Conservation (phyloP, 2,797 vertebrate genomes). For the Pangasius djambal region DNA sequence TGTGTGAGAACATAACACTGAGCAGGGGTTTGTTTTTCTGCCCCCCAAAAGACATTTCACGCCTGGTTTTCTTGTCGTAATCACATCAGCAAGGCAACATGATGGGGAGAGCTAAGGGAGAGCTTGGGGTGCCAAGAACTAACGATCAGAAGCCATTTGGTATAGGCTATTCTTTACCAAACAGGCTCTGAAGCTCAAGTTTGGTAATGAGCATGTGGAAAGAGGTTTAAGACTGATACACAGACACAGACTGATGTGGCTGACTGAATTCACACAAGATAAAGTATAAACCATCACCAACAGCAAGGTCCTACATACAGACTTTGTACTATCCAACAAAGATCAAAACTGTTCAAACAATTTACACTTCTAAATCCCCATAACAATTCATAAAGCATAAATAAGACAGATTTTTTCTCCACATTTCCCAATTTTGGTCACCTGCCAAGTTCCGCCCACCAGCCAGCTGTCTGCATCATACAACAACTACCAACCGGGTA, state of each 20-base stretch:
- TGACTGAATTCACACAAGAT: neutral
- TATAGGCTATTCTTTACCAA: neutral
- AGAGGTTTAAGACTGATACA: neutral
- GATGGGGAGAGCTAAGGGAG: neutral
- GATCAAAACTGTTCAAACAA: neutral
- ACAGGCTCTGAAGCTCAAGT: neutral
- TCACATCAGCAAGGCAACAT: conserved; percentile 39
- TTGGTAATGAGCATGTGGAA: neutral
- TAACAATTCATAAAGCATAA: neutral
- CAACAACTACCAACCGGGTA: neutral
- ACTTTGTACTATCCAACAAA: neutral
- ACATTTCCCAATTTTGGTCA: neutral
- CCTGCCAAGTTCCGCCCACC: neutral
- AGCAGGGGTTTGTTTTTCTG: conserved; percentile 12
- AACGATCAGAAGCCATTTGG: neutral
- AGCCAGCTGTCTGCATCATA: neutral
- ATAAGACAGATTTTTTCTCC: neutral
- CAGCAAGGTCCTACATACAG: neutral
- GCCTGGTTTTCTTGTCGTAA: conserved; percentile 43
- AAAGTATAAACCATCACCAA: neutral
- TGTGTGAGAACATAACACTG: conserved; percentile 22
- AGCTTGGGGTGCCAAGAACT: neutral
- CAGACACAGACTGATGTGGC: neutral
- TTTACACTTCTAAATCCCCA: neutral
- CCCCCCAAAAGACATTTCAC: conserved; percentile 31